Conservation (phyloP, 2,113 vertebrate species). For the Hypanus sabinus region DNA sequence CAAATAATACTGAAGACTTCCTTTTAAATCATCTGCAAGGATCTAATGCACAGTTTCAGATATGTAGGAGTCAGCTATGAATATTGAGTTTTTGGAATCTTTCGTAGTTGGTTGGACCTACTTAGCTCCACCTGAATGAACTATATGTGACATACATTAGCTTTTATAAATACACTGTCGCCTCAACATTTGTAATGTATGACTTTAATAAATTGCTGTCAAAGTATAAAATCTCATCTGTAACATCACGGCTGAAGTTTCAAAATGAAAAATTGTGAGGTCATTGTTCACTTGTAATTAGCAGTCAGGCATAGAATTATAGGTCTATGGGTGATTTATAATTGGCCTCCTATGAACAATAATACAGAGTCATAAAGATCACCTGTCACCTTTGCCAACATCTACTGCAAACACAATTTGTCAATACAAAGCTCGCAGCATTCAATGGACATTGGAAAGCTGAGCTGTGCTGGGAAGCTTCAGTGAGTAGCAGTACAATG, state of each 20-base stretch:
- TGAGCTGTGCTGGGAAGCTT: not conserved
- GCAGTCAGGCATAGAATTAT: conserved; percentile 29
- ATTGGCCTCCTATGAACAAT: conserved; percentile 30
- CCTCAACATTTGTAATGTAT: not conserved
- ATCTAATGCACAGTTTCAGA: not conserved
- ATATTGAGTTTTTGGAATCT: not conserved
- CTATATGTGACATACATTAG: not conserved
- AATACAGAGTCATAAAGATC: conserved; percentile 35
- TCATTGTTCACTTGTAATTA: conserved; percentile 34
- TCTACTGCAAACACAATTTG: conserved; percentile 26
- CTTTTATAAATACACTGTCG: conserved; percentile 6
- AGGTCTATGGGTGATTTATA: not conserved
- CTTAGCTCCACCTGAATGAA: not conserved
- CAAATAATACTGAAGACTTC: not conserved
- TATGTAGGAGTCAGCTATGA: not conserved
- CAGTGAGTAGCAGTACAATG: not conserved
- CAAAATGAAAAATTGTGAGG: conserved; percentile 4
- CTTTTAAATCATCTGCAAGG: not conserved
- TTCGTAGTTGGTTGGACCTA: not conserved
- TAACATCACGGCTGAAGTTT: not conserved
- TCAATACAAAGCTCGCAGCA: not conserved
- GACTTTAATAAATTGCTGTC: not conserved
- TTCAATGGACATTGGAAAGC: not conserved
- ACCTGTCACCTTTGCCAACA: conserved; percentile 30
- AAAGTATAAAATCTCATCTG: not conserved